These are phyloP conservation scores for Megaleporinus macrocephalus DNA, from an alignment of 2,113 vertebrate species.

Conservation along the genomic window DNA sequence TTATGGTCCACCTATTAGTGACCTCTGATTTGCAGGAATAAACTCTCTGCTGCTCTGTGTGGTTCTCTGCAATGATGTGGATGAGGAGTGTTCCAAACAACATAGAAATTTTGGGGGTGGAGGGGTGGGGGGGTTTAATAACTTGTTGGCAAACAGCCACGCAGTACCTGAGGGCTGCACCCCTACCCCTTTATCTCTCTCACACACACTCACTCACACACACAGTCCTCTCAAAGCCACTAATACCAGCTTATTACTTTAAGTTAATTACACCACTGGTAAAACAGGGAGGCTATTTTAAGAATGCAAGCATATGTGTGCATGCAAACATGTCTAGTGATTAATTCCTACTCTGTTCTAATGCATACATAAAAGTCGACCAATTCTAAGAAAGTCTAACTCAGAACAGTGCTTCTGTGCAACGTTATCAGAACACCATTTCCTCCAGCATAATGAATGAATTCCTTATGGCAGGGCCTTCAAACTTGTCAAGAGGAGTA, in stretches of 20 bases:
- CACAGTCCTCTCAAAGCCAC: constrained; percentile 49
- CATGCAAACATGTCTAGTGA: neutral
- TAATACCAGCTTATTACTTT: constrained; percentile 67
- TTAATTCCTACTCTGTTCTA: neutral
- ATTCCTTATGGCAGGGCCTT: neutral
- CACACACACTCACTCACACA: neutral
- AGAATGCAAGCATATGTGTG: neutral
- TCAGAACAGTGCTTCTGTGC: neutral
- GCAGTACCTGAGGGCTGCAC: constrained; percentile 20
- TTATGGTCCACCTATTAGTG: too few species aligned
- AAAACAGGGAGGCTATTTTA: constrained; percentile 56
- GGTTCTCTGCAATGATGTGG: constrained; percentile 5
- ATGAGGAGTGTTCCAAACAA: constrained; percentile 1
- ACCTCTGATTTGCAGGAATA: neutral
- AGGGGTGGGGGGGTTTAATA: constrained; percentile 16
- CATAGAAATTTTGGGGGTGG: constrained; percentile 7
- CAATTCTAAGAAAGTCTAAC: neutral
- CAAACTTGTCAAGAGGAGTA: neutral
- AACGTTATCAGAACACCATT: neutral
- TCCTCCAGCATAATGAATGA: neutral
- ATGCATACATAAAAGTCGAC: neutral
- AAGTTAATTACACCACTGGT: constrained; percentile 59
- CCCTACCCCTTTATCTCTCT: neutral
- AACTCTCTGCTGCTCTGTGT: neutral
- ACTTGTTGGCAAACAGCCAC: constrained; percentile 20